Percentiles rank a stretch among this genome's conserved stretches.
phyloP scores from a whole-genome alignment of 2,888 invertebrate genomes.

The Lithophane ornitopus region DNA sequence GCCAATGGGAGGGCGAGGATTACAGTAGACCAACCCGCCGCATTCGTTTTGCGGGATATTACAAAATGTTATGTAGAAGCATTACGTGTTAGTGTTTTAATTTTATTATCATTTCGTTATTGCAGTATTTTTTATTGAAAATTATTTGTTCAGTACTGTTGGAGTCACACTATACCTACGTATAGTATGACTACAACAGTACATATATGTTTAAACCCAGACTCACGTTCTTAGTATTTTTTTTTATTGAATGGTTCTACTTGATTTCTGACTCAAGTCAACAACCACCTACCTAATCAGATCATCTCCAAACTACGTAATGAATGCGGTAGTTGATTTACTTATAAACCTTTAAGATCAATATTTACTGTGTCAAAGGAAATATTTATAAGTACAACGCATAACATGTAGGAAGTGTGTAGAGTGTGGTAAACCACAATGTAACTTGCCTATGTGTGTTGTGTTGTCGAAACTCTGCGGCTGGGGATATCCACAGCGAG shows the following conservation, averaged over 20 bases:
- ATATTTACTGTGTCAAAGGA: background rate
- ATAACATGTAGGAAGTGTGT: conserved; percentile 27
- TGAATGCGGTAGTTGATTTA: background rate
- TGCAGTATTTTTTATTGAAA: background rate
- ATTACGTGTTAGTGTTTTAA: background rate
- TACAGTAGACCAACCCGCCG: conserved; percentile 16
- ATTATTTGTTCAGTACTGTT: no score
- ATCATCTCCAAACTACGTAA: background rate
- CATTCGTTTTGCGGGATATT: background rate
- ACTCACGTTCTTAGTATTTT: no score
- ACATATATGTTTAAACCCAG: no score
- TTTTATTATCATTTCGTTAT: background rate
- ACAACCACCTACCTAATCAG: no score
- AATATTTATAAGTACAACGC: conserved; percentile 1
- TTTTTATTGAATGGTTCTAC: no score
- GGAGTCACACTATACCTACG: no score
- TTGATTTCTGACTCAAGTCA: no score
- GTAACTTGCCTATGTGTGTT: no score
- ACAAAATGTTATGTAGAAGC: background rate
- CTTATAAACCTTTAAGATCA: background rate
- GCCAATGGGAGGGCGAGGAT: conserved; percentile 39
- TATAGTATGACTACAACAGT: no score
- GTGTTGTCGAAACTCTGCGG: conserved; percentile 20
- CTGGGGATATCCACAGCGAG: conserved; percentile 31
- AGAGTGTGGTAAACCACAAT: conserved; percentile 31